These are phyloP conservation scores for Glareola pratincola DNA, from an alignment of 2,113 vertebrate species.

Conservation along the genomic window DNA sequence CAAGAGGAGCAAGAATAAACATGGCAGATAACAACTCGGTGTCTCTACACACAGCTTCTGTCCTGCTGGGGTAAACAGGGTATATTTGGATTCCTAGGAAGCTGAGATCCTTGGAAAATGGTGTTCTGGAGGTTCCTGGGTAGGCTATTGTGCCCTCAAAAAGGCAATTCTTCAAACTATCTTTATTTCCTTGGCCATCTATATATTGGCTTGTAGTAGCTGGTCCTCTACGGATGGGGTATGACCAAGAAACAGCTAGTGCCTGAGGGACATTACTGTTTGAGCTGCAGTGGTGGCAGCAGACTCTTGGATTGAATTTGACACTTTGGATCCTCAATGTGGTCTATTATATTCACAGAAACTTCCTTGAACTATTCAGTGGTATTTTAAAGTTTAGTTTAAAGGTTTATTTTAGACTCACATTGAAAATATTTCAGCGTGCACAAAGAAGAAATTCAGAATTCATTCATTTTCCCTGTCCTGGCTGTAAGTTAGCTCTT, in stretches of 20 bases:
- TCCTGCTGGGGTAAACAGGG: not conserved
- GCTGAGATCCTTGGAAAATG: not conserved
- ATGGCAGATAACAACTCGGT: not conserved
- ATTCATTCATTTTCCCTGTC: not conserved
- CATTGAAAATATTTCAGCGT: not conserved
- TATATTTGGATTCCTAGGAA: not conserved
- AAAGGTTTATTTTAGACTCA: not conserved
- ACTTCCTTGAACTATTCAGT: not conserved
- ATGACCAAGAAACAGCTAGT: not conserved
- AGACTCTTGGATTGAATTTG: not conserved
- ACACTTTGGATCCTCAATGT: not conserved
- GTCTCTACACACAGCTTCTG: not conserved
- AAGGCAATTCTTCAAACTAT: not conserved
- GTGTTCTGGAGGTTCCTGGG: not conserved
- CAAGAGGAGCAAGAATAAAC: not conserved
- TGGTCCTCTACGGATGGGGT: not conserved
- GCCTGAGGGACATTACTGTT: not conserved
- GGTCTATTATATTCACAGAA: not conserved
- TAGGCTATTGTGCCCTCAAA: not conserved
- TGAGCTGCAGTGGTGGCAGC: not conserved
- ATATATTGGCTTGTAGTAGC: not conserved
- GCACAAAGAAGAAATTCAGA: not conserved
- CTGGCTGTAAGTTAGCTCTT: not conserved
- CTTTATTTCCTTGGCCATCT: not conserved
- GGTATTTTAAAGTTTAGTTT: not conserved